These are phyloP conservation scores for Hyppa rectilinea DNA, from an alignment of 2,888 invertebrate genomes.

Conservation along the genomic window DNA sequence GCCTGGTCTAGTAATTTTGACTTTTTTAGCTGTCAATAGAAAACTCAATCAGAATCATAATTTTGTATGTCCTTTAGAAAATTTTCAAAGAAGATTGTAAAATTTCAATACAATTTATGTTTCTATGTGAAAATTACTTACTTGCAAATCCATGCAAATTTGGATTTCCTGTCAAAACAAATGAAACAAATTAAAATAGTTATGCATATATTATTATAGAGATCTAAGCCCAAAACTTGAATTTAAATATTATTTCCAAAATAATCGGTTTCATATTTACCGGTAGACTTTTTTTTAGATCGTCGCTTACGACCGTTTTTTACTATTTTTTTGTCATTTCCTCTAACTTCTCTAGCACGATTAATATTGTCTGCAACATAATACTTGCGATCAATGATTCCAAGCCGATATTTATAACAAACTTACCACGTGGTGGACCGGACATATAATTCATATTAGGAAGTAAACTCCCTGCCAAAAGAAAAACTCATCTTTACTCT, in stretches of 20 bases:
- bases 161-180: constrained; percentile 12
- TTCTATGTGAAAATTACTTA: neutral
- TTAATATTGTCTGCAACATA: neutral
- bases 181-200: neutral
- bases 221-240: neutral
- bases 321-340: neutral
- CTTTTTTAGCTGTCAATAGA: constrained; percentile 4
- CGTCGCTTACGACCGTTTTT: neutral
- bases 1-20: neutral
- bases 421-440: constrained; percentile 8
- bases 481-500: neutral
- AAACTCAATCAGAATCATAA: constrained; percentile 1
- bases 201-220: neutral
- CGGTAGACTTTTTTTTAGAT: neutral
- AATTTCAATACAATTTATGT: neutral
- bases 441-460: neutral
- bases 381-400: constrained; percentile 13
- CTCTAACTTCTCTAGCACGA: neutral
- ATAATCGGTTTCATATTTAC: neutral
- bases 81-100: neutral
- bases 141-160: neutral
- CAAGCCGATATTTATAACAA: neutral
- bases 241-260: neutral
- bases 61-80: neutral
- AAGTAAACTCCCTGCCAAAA: constrained; percentile 21